phyloP scores from a whole-genome alignment of 2,797 vertebrate species.

The Poeciliopsis gracilis region DNA sequence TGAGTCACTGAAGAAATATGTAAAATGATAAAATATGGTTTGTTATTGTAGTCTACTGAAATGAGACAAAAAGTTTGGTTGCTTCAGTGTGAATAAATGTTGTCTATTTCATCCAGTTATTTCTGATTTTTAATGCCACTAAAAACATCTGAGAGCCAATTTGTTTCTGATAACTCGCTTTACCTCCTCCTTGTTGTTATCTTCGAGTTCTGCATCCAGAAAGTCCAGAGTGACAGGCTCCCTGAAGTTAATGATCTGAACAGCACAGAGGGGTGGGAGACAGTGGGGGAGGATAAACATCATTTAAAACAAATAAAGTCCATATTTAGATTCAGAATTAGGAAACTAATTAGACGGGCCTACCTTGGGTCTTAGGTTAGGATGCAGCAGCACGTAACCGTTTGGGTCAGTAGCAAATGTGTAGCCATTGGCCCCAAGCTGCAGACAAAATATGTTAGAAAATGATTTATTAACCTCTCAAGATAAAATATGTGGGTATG shows the following conservation, averaged over 20 bases:
- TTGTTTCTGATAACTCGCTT: constrained; percentile 20
- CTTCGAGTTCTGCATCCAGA: constrained; percentile 94
- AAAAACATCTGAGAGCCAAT: neutral
- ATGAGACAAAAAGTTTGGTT: neutral
- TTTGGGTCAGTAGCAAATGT: constrained; percentile 96
- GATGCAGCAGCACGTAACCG: constrained; percentile 94
- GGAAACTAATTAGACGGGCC: constrained; percentile 31
- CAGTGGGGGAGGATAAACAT: neutral
- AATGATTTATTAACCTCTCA: neutral
- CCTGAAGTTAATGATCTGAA: constrained; percentile 93
- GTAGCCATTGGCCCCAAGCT: constrained; percentile 94
- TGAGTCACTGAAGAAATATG: no score
- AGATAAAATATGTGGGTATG: neutral
- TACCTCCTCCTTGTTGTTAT: constrained; percentile 94
- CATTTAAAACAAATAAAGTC: constrained; percentile 15
- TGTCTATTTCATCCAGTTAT: neutral
- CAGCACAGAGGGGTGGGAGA: constrained; percentile 23
- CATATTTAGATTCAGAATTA: constrained; percentile 12
- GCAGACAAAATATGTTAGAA: constrained; percentile 10
- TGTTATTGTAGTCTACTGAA: neutral
- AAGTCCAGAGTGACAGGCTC: constrained; percentile 96
- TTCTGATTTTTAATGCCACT: neutral
- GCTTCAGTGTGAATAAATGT: neutral
- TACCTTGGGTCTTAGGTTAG: constrained; percentile 95
- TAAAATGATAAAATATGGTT: neutral